phyloP scores from a whole-genome alignment of 53 echinoderm and acorn worm species.

The Glandiceps talaboti region DNA sequence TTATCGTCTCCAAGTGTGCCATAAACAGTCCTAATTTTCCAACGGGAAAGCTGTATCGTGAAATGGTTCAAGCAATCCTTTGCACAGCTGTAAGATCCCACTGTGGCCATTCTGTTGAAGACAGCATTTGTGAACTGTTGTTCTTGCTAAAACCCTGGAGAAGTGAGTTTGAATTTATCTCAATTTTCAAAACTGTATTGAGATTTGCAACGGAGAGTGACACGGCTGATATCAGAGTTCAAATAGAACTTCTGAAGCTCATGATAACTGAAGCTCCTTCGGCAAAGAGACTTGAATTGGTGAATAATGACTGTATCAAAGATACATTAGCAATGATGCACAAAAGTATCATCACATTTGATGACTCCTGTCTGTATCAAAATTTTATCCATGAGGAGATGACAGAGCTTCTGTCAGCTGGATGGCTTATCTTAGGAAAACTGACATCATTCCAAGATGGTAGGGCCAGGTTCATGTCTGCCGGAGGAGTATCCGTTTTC shows the following conservation, averaged over 20 bases:
- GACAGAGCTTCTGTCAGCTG: background rate
- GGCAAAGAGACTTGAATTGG: background rate
- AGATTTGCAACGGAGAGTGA: background rate
- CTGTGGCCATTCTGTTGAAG: background rate
- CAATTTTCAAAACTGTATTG: background rate
- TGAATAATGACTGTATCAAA: background rate
- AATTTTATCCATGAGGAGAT: background rate
- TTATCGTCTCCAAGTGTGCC: background rate
- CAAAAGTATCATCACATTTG: too few species aligned
- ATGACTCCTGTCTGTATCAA: background rate
- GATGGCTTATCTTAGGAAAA: background rate
- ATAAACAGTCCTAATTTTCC: background rate
- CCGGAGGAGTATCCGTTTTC: background rate
- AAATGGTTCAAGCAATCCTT: background rate
- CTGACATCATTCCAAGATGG: background rate
- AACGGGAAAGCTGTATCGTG: background rate
- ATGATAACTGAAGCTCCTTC: background rate
- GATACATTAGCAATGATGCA: background rate
- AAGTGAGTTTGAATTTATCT: background rate
- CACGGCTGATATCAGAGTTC: background rate
- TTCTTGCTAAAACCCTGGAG: background rate
- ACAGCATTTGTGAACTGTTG: background rate
- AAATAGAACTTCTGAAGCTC: background rate
- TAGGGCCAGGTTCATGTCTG: background rate
- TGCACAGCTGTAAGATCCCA: background rate